Conservation (phyloP, 1,140 invertebrate genomes). For the Aphelenchoides fujianensis region DNA sequence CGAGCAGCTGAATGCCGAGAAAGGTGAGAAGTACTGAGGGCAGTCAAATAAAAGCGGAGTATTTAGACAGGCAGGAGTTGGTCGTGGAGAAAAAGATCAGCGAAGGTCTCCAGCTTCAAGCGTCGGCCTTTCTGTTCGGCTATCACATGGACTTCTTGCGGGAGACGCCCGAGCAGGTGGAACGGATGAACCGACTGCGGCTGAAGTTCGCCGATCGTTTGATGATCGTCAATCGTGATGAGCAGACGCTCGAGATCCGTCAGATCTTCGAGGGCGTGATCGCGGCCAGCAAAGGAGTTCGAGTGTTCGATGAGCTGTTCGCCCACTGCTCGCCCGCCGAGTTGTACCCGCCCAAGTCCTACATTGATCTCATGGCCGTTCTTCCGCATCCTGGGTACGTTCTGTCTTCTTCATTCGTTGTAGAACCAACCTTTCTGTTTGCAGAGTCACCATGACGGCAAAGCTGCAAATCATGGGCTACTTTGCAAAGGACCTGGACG, state of each 20-base stretch:
- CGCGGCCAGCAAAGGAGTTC: slow-evolving; percentile 7
- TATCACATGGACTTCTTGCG: slow-evolving; percentile 15
- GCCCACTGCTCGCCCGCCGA: background rate
- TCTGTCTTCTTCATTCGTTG: no score
- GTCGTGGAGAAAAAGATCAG: slow-evolving; percentile 1
- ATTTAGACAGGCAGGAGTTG: background rate
- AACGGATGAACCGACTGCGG: slow-evolving; percentile 11
- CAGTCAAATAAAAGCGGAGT: background rate
- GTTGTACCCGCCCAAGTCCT: slow-evolving; percentile 20
- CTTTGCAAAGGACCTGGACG: slow-evolving; percentile 11
- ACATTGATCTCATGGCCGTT: background rate
- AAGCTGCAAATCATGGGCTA: slow-evolving; percentile 17
- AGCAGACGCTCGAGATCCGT: slow-evolving; percentile 1
- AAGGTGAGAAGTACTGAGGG: background rate
- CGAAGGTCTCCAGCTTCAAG: background rate
- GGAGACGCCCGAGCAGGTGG: slow-evolving; percentile 4
- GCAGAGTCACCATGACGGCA: background rate
- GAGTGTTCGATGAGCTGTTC: background rate
- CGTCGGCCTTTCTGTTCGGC: slow-evolving; percentile 14
- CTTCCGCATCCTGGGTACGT: slow-evolving; percentile 6
- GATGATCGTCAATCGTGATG: background rate
- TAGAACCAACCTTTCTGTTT: no score
- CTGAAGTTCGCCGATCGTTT: slow-evolving; percentile 11
- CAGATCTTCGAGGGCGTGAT: slow-evolving; percentile 16
- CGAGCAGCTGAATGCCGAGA: background rate